Evolutionary conservation across 2,888 invertebrate species (phyloP), one percentile per base, ranked within the genome.

Genomic region (Ctenicera cuprea): DNA sequence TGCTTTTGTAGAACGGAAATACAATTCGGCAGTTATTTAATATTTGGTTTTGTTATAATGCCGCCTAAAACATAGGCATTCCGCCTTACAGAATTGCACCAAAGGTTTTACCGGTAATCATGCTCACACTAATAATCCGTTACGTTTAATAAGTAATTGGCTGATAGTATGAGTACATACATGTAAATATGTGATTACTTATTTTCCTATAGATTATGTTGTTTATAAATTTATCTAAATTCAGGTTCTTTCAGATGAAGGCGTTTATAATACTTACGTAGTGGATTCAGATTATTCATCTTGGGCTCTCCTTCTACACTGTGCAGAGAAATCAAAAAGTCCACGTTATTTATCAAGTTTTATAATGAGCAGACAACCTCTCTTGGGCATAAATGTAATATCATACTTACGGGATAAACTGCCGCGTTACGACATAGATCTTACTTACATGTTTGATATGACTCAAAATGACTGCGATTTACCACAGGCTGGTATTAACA

Each of bases 201-300:
- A n/a, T n/a, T n/a, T n/a, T n/a, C n/a, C n/a, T n/a, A n/a, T n/a
- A n/a, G n/a, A n/a, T n/a, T n/a, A n/a, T 26, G 5, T 26, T 26
- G 3, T 26, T 26, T 26, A 26, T 26, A 26, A n/a, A n/a, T n/a
- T n/a, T n/a, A n/a, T n/a, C 41, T 41, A 41, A n/a, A 12, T 1
- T 41, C 12, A 14, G 41, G 8, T 41, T n/a, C 12, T 87, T 88
- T 41, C 85, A 95, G 95, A 95, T 86, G 95, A 95, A 86, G 96
- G 95, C 11, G 90, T 95, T 77, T 96, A 96, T 88, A 96, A 96
- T 83, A 96, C 96, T 0, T 96, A 94, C 84, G 93, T 96, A 0
- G 85, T 96, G 80, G 96, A 96, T 83, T 94, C 95, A 0, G 95
- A 96, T 84, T 95, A 95, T 85, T 91, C 90, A 71, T 93, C 93